Evolutionary conservation across 2,113 vertebrate species (phyloP).

Genomic region (Pipra filicauda): DNA sequence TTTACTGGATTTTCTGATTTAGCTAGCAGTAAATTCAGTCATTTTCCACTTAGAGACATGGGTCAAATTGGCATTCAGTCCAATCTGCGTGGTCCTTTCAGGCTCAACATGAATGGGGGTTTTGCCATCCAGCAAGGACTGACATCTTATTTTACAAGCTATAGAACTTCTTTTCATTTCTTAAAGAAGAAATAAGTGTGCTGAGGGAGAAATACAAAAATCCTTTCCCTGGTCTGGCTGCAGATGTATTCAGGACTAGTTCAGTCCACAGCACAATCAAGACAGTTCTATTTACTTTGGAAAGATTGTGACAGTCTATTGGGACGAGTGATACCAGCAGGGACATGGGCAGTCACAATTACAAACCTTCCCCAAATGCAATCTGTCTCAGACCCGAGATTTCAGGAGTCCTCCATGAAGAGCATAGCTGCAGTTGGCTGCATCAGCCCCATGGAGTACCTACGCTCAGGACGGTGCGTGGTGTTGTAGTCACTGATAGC

Average conservation of each 20-base stretch:
- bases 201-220: neutral
- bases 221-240: neutral
- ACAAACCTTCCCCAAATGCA: neutral
- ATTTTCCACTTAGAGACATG: neutral
- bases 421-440: neutral
- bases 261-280: neutral
- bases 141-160: neutral
- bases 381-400: neutral
- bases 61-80: neutral
- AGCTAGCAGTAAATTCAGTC: neutral
- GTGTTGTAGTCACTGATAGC: neutral
- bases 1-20: neutral
- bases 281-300: neutral
- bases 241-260: neutral
- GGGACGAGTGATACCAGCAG: neutral
- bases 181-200: neutral
- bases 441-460: neutral
- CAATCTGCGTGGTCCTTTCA: neutral
- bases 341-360: neutral
- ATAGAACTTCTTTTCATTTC: neutral
- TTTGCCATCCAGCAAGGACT: neutral
- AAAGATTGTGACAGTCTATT: neutral
- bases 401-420: neutral
- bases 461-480: rapidly evolving
- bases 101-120: neutral